Percentiles rank a stretch among this genome's conserved stretches.
Evolutionary conservation across 92 coral and sea anemone species (phyloP).

Genomic region (Epizoanthus fatuus): DNA sequence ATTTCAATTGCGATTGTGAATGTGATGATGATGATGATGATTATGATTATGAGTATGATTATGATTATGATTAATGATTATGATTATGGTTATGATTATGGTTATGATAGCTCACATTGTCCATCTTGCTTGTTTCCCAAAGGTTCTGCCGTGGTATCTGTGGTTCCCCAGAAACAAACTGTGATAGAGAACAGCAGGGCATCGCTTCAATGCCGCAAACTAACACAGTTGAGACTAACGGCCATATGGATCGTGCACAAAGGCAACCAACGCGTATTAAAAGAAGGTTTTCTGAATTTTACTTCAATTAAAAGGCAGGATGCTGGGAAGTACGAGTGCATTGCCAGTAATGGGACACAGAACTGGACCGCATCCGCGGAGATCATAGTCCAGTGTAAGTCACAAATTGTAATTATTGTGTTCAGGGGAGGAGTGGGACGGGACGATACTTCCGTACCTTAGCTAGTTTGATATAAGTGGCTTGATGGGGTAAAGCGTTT

Average conservation of each 20-base stretch:
- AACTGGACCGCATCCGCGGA: neutral
- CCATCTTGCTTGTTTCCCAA: neutral
- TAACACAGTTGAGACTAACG: neutral
- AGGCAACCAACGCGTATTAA: neutral
- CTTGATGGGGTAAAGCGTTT: too few relatives aligned
- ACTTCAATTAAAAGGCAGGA: constrained; percentile 20
- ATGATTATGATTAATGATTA: too few relatives aligned
- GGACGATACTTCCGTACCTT: too few relatives aligned
- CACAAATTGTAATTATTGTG: neutral
- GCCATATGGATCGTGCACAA: constrained; percentile 9
- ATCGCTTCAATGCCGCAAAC: neutral
- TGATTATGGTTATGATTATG: too few relatives aligned
- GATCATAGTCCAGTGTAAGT: constrained; percentile 31
- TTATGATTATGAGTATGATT: too few relatives aligned
- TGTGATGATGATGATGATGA: too few relatives aligned
- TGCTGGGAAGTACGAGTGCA: constrained; percentile 14
- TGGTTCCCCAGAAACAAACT: neutral
- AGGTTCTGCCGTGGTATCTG: constrained; percentile 19
- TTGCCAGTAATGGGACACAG: constrained; percentile 20
- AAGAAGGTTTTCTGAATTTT: neutral
- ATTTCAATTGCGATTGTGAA: too few relatives aligned
- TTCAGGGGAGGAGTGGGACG: too few relatives aligned
- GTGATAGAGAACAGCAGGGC: neutral
- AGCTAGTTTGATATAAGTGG: too few relatives aligned
- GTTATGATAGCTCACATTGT: too few relatives aligned